These are phyloP conservation scores for Neotragus pygmaeus DNA, from an alignment of 2,113 vertebrate genomes.

Conservation along the genomic window DNA sequence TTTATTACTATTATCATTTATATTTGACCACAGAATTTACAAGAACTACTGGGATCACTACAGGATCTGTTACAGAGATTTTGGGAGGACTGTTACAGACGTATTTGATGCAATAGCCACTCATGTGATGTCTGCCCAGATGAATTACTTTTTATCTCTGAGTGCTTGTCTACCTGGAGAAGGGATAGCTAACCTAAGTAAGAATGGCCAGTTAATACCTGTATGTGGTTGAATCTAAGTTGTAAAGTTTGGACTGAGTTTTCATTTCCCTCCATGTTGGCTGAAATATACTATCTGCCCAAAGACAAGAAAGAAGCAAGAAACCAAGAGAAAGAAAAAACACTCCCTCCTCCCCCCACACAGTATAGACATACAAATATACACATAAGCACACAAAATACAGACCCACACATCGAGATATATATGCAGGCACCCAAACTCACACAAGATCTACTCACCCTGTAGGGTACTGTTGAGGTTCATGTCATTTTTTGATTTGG, in stretches of 20 bases:
- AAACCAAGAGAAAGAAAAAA: background rate
- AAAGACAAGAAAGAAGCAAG: background rate
- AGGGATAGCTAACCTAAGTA: background rate
- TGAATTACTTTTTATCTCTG: background rate
- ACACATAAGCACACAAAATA: background rate
- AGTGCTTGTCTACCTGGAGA: background rate
- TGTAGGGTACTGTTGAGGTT: background rate
- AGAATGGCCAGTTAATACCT: background rate
- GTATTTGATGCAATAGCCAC: background rate
- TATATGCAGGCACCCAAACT: background rate
- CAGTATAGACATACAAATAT: background rate
- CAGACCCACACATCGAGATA: background rate
- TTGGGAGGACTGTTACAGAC: background rate
- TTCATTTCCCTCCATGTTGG: background rate
- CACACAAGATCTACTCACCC: background rate
- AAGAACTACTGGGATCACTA: background rate
- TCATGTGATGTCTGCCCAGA: background rate
- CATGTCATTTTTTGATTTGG: background rate
- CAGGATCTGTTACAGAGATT: background rate
- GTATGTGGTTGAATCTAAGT: background rate
- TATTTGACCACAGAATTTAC: background rate
- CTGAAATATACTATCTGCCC: background rate
- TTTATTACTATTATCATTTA: background rate
- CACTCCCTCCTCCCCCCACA: too few relatives aligned
- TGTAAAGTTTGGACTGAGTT: background rate